These are phyloP conservation scores for Brachionus koreanus DNA, from an alignment of 1,140 invertebrate genomes.

Conservation along the genomic window DNA sequence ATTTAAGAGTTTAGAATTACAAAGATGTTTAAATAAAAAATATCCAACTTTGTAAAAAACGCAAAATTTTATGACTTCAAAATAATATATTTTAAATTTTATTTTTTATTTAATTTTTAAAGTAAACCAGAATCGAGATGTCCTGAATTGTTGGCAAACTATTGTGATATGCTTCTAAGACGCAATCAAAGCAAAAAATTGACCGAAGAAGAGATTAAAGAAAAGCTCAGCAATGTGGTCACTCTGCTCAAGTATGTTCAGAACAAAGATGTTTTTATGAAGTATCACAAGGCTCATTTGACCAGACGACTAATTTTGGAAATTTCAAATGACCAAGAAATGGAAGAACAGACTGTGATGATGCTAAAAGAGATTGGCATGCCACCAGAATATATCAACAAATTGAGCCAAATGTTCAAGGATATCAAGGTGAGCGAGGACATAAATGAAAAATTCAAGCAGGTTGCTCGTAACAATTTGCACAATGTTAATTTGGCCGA, in stretches of 20 bases:
- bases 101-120: background rate
- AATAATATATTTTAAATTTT: too few species aligned
- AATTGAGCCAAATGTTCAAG: constrained; percentile 88
- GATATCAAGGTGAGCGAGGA: constrained; percentile 98
- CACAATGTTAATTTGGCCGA: constrained; percentile 20
- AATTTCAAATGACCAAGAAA: constrained; percentile 94
- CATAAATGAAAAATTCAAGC: constrained; percentile 88
- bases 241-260: constrained; percentile 97
- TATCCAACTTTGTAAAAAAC: too few species aligned
- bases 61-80: too few species aligned
- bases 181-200: constrained; percentile 87
- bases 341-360: constrained; percentile 99
- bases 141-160: constrained; percentile 96
- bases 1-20: too few species aligned
- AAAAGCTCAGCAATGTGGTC: constrained; percentile 78
- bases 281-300: constrained; percentile 96
- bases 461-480: constrained; percentile 48
- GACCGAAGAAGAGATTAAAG: constrained; percentile 94
- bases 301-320: constrained; percentile 89
- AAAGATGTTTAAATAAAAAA: too few species aligned
- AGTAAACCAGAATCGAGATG: constrained; percentile 78
- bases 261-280: constrained; percentile 99
- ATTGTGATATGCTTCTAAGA: constrained; percentile 97
- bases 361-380: constrained; percentile 84
- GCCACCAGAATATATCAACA: constrained; percentile 99